phyloP scores from a whole-genome alignment of 1,140 invertebrate genomes.

The Colletes latitarsis region DNA sequence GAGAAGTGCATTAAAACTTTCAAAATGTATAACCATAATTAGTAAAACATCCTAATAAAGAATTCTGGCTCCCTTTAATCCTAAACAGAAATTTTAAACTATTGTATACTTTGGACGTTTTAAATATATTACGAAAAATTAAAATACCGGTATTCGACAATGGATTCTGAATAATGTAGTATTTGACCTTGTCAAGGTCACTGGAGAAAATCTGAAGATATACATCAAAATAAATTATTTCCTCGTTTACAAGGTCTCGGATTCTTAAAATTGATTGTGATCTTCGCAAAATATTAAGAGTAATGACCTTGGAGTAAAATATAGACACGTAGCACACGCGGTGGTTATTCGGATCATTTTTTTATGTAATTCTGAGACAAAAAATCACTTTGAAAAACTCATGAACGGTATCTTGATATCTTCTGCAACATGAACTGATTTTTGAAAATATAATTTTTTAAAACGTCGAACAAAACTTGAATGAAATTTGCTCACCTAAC shows the following conservation, averaged over 20 bases:
- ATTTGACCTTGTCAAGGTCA: slow-evolving; percentile 67
- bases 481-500: slow-evolving; percentile 57
- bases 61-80: not conserved
- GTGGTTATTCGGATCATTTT: slow-evolving; percentile 54
- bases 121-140: not conserved
- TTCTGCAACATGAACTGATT: not conserved
- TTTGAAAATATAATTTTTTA: not conserved
- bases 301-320: slow-evolving; percentile 54
- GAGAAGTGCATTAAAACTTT: not conserved
- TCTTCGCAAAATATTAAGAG: slow-evolving; percentile 2
- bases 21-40: not conserved
- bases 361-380: not conserved
- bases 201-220: not conserved
- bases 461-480: not conserved
- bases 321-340: slow-evolving; percentile 36
- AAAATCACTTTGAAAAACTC: slow-evolving; percentile 28
- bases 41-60: not conserved
- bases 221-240: not conserved
- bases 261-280: not conserved
- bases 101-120: not conserved
- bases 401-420: slow-evolving; percentile 11
- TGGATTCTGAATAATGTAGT: not conserved
- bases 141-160: not conserved
- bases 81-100: not conserved
- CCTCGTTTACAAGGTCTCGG: not conserved